These are phyloP conservation scores for Rostratula benghalensis DNA, from an alignment of 2,113 vertebrate species.

Conservation along the genomic window DNA sequence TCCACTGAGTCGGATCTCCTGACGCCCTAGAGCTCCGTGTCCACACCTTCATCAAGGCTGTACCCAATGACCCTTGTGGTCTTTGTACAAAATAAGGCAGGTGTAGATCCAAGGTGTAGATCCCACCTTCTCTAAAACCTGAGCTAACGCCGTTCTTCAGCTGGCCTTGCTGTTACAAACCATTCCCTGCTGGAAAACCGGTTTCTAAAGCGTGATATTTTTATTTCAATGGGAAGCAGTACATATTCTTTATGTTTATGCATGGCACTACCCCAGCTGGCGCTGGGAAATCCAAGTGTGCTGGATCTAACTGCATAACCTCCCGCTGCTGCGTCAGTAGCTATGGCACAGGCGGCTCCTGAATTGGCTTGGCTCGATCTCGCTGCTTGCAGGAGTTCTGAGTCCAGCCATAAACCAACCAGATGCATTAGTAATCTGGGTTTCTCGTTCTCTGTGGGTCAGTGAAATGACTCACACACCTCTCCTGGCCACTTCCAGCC, in stretches of 20 bases:
- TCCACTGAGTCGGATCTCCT: background rate
- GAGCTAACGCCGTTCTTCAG: background rate
- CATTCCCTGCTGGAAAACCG: background rate
- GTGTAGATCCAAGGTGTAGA: accelerated
- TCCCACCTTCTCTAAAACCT: background rate
- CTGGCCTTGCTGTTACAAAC: background rate
- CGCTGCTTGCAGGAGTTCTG: accelerated
- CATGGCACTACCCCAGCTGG: background rate
- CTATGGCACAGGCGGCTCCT: background rate
- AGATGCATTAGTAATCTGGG: background rate
- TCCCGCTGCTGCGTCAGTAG: background rate
- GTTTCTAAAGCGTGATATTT: background rate
- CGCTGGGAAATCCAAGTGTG: background rate
- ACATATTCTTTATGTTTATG: background rate
- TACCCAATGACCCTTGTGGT: background rate
- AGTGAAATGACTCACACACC: background rate
- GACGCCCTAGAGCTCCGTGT: background rate
- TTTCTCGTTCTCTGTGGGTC: background rate
- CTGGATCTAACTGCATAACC: accelerated
- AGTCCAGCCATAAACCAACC: background rate
- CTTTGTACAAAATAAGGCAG: accelerated
- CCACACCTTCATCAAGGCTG: background rate
- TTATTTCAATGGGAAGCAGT: background rate
- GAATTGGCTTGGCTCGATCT: background rate
- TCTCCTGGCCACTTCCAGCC: background rate